Percentiles rank a stretch among this genome's conserved stretches.
Conservation (phyloP, 1,140 invertebrate species). For the Aphelenchoides avenae region DNA sequence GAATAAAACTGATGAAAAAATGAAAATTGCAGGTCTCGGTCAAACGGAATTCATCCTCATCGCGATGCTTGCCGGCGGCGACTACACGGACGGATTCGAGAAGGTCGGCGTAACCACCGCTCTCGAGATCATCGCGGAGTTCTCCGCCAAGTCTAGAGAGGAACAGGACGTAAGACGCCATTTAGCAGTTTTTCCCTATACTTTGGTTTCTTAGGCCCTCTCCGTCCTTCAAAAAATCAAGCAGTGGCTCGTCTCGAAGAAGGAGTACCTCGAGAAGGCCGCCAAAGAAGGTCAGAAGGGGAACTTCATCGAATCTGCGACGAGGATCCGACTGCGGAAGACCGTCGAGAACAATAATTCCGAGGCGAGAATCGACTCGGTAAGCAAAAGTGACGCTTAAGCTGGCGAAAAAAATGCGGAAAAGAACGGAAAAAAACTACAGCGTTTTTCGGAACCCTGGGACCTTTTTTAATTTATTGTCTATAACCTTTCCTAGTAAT, state of each 20-base stretch:
- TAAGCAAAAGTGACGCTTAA: too few species aligned
- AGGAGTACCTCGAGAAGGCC: constrained; percentile 9
- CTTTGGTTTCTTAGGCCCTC: constrained; percentile 31
- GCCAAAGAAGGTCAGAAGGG: constrained; percentile 1
- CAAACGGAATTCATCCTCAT: constrained; percentile 73
- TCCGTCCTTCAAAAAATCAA: constrained; percentile 21
- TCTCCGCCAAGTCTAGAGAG: constrained; percentile 37
- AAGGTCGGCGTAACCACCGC: constrained; percentile 91
- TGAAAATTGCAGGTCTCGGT: constrained; percentile 61
- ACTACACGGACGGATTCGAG: constrained; percentile 86
- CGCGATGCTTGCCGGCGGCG: constrained; percentile 89
- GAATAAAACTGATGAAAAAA: too few species aligned
- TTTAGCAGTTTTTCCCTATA: constrained; percentile 13
- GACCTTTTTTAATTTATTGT: constrained; percentile 19
- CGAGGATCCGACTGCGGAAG: constrained; percentile 24
- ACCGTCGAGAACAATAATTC: constrained; percentile 38
- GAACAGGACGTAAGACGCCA: not conserved
- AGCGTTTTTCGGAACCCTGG: constrained; percentile 6
- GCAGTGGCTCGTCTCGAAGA: constrained; percentile 35
- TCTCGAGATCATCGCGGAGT: constrained; percentile 83
- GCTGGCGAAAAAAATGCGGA: too few species aligned
- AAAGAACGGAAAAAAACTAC: constrained; percentile 3
- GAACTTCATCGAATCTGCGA: constrained; percentile 26
- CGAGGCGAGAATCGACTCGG: constrained; percentile 13
- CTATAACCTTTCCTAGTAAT: too few species aligned